Conservation (phyloP, 2,113 vertebrate species). For the Tragelaphus strepsiceros region DNA sequence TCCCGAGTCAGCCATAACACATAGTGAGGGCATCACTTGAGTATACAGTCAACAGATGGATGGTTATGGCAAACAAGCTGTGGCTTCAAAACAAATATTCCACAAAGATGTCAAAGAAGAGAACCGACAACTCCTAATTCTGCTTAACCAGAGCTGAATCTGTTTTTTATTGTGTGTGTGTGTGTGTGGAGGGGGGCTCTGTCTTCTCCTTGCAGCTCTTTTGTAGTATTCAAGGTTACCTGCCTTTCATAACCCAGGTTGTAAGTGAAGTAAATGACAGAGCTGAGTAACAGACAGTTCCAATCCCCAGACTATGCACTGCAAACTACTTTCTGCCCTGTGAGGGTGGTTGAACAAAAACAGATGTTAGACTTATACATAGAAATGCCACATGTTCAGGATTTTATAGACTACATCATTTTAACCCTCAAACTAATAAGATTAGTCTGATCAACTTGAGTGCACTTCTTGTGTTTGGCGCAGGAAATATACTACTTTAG, state of each 20-base stretch:
- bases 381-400: background rate
- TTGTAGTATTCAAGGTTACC: background rate
- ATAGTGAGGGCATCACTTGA: background rate
- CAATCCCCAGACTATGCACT: too few relatives aligned
- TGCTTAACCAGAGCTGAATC: background rate
- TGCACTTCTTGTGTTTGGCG: background rate
- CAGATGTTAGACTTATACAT: background rate
- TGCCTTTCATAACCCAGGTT: background rate
- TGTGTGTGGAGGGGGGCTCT: fast-evolving
- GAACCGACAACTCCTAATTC: background rate
- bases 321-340: background rate
- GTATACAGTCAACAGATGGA: background rate
- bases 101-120: background rate
- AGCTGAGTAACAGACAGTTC: background rate
- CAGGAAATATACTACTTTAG: background rate
- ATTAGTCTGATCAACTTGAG: background rate
- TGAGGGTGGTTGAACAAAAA: background rate
- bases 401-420: background rate
- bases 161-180: background rate
- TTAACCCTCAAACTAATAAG: background rate
- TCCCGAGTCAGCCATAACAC: background rate
- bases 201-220: background rate
- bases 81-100: background rate
- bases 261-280: background rate
- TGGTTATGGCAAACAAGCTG: background rate